Evolutionary conservation across 1,140 invertebrate species (phyloP), one percentile per base, ranked within the genome.

Genomic region (Pararge aegeria): DNA sequence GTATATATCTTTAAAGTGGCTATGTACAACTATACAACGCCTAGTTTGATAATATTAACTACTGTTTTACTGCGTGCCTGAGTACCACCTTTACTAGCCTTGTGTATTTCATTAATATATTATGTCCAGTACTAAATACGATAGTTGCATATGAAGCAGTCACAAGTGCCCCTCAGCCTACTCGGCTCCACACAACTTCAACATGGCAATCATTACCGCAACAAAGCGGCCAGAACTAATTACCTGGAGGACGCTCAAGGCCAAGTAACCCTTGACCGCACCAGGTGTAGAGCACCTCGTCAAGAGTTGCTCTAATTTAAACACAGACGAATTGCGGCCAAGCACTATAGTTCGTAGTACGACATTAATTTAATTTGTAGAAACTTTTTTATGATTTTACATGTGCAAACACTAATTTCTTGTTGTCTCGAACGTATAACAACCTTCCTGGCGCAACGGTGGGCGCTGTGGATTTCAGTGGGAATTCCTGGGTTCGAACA

Each of bases 151-250:
- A 24, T 34, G 30, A 34, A 34, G 30, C 3, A 4, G 30, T 12
- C 30, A 6, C 30, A 6, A 34, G 30, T 12, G 12, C 7, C 10
- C 38, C 38, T 40, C 38, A 4, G 16, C 38, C 10, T n/a, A 4
- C 34, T 37, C 13, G 30, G 38, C 13, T 40, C 15, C 13, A 16
- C 38, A 40, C 13, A 9, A 40, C 13, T 16, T 0, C 13, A 40
- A 10, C 38, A 46, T 12, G 2, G 18, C 16, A 55, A 64, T 72
- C 66, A 72, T 72, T 64, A 69, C 52, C 18, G 49, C 20, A 53
- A 68, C 63, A 68, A 64, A 63, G 60, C 57, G 50, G 34, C 66
- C 52, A 66, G 70, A 52, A 66, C 54, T 66, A 72, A 72, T 72
- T 72, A 64, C 48, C 44, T 50, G 29, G 19, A 61, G 59, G 29